Percentiles rank a stretch among this genome's conserved stretches.
These are phyloP conservation scores for Oreochromis spilurus DNA, from an alignment of 2,113 vertebrate genomes.

Conservation along the genomic window DNA sequence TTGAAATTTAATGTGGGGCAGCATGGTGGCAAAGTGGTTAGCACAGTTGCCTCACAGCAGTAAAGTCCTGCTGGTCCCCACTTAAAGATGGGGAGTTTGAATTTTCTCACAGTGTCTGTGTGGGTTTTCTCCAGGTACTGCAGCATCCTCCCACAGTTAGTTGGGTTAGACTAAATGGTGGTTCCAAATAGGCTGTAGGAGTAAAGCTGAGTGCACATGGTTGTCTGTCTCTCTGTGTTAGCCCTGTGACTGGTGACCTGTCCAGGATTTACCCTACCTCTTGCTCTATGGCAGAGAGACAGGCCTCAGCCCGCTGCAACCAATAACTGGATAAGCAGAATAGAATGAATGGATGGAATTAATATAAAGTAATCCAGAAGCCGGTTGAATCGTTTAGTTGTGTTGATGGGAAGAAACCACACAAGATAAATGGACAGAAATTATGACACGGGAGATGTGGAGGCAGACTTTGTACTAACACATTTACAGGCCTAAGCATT, in stretches of 20 bases:
- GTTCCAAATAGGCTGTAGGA: not conserved
- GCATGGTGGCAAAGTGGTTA: not conserved
- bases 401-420: not conserved
- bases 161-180: not conserved
- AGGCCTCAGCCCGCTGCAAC: not conserved
- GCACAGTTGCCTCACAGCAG: not conserved
- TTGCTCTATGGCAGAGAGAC: not conserved
- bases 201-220: not conserved
- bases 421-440: not conserved
- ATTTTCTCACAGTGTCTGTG: not conserved
- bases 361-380: not conserved
- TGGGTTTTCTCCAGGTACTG: not conserved
- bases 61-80: fast-evolving
- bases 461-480: not conserved
- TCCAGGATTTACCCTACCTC: not conserved
- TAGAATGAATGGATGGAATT: not conserved
- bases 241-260: not conserved
- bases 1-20: not conserved
- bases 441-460: not conserved
- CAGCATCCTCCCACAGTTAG: not conserved
- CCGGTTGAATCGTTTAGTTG: not conserved
- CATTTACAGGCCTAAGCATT: fast-evolving
- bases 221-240: not conserved
- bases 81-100: not conserved
- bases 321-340: not conserved